Conservation (phyloP, 30 jellyfish, hydroid and myxozoan genomes). For the Pelagia noctiluca region DNA sequence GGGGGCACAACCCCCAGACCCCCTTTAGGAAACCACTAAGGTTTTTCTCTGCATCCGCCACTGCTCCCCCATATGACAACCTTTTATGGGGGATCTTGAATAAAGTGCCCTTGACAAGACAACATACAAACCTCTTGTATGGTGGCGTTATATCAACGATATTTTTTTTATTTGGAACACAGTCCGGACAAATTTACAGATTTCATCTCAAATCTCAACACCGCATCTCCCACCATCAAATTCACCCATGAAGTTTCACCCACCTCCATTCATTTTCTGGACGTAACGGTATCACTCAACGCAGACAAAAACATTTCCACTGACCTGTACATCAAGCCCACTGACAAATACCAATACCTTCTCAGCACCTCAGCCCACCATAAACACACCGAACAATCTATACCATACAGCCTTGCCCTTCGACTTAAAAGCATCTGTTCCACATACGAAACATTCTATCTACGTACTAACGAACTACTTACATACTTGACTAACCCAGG, state of each 20-base stretch:
- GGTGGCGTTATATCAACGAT: not conserved
- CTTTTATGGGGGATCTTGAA: not conserved
- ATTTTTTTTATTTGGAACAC: not conserved
- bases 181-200: not conserved
- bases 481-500: slow-evolving; percentile 7
- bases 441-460: not conserved
- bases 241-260: not conserved
- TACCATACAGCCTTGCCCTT: slow-evolving; percentile 3
- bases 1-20: too few species aligned
- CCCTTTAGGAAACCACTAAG: too few species aligned
- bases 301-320: not conserved
- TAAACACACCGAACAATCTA: not conserved
- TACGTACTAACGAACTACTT: slow-evolving; percentile 19
- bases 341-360: not conserved
- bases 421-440: slow-evolving; percentile 23
- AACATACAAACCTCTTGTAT: not conserved
- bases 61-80: not conserved
- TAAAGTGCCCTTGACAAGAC: not conserved
- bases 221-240: not conserved
- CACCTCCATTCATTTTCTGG: not conserved
- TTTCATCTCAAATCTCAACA: too few species aligned
- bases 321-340: not conserved
- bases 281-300: not conserved
- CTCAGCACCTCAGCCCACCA: not conserved
- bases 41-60: too few species aligned